A percentile compares a stretch with the other conserved stretches of the same genome.
Conservation (phyloP, 2,113 vertebrate species). For the Hyla sarda region DNA sequence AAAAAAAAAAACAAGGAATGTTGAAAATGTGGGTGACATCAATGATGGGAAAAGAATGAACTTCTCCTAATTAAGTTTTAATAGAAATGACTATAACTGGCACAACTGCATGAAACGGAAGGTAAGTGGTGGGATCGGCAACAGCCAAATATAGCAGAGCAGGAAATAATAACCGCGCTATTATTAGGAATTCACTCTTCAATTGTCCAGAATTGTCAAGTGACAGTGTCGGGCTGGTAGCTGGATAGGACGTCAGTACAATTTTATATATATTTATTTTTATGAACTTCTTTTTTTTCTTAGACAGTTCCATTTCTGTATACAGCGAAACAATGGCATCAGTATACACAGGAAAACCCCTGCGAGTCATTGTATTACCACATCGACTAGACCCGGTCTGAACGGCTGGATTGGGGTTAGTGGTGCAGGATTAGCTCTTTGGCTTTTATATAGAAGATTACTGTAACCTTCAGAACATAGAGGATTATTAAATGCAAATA, state of each 20-base stretch:
- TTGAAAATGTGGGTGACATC: not conserved
- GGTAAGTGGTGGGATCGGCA: no score
- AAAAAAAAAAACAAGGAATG: no score
- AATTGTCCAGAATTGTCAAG: not conserved
- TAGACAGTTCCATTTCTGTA: not conserved
- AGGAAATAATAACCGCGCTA: not conserved
- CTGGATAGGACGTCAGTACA: not conserved
- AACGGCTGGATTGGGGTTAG: not conserved
- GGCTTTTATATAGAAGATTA: not conserved
- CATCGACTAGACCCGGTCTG: not conserved
- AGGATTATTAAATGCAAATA: no score
- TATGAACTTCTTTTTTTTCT: not conserved
- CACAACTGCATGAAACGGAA: no score
- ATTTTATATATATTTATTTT: constrained; percentile 23
- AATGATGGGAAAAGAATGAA: no score
- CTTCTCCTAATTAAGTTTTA: no score
- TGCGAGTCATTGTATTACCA: not conserved
- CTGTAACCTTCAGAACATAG: no score
- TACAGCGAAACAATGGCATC: not conserved
- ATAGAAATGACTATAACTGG: no score
- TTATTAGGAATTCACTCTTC: not conserved
- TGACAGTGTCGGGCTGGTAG: not conserved
- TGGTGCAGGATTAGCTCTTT: not conserved
- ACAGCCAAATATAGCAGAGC: no score
- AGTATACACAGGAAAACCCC: not conserved